Evolutionary conservation across 2,888 invertebrate genomes (phyloP), one percentile per base, ranked within the genome.

Genomic region (Chaitophorus viminalis): DNA sequence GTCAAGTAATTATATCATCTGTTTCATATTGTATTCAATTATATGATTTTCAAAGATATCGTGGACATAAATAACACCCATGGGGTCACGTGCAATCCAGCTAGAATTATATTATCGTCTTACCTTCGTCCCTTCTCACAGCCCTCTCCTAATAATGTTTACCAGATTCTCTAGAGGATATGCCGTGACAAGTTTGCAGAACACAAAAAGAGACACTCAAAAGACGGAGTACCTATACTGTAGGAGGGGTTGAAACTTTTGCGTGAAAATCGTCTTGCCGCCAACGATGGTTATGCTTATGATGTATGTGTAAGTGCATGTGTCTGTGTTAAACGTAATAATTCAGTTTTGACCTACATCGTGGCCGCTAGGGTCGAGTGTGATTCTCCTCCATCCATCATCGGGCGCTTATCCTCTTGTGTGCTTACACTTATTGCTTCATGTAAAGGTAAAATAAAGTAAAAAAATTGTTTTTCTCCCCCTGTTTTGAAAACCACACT

Each of bases 301-400:
- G 46, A 9, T 46, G 46, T 46, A 9, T 9, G 46, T 46, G 46
- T 8, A 9, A 9, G 46, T 46, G 46, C 9, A 14, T 46, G 46
- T 46, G 46, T 46, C 29, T n/a, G 29, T 14, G 52, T 25, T 72
- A 78, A 86, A 78, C 78, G 78, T 36, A 86, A 86, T 79, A 78
- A 79, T 86, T 79, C 72, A 72, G 78, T 72, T 39, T 86, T 79
- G 78, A 86, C 86, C 78, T 79, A 86, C 54, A 72, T 86, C 33
- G 54, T 31, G 36, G 78, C 9, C 39, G 68, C 25, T 2, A 6
- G 72, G 39, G 39, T 81, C 70, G 39, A 70, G 46, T 70, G 70
- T 17, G 68, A 9, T 52, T 52, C 60, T 25, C 18, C 33, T 17
- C 74, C 36, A 36, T 74, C 36, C 36, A 54, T 82, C 36, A 54